phyloP scores from a whole-genome alignment of 2,113 vertebrate species.

The Chamaea fasciata region DNA sequence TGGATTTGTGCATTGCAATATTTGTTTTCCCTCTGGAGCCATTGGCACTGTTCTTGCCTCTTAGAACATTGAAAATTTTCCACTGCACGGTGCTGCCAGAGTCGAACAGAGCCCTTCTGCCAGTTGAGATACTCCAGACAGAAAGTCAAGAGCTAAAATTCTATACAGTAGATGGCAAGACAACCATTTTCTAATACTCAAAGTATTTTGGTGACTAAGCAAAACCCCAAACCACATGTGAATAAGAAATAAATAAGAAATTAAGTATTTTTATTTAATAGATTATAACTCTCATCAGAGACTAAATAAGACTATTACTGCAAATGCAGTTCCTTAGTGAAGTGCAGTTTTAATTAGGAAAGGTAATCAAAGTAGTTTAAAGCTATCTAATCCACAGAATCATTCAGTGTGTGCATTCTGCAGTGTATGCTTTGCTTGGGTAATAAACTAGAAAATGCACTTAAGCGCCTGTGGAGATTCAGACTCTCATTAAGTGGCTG shows the following conservation, averaged over 20 bases:
- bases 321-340: constrained; percentile 19
- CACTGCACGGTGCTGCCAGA: background rate
- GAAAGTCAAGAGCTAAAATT: background rate
- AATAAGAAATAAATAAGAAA: background rate
- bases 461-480: background rate
- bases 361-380: constrained; percentile 9
- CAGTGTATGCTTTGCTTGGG: background rate
- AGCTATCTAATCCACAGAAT: background rate
- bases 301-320: background rate
- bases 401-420: background rate
- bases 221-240: background rate
- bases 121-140: background rate
- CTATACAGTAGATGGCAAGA: background rate
- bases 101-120: background rate
- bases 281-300: background rate
- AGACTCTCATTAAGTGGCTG: background rate
- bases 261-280: background rate
- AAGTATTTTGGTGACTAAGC: background rate
- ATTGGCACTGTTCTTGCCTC: background rate
- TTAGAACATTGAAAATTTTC: background rate
- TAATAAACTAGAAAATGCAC: constrained; percentile 6
- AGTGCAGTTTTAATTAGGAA: constrained; percentile 40
- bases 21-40: background rate
- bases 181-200: background rate
- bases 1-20: background rate